Percentiles rank a stretch among this genome's conserved stretches.
These are phyloP conservation scores for Synergus itoensis DNA, from an alignment of 2,888 invertebrate genomes.

Conservation along the genomic window DNA sequence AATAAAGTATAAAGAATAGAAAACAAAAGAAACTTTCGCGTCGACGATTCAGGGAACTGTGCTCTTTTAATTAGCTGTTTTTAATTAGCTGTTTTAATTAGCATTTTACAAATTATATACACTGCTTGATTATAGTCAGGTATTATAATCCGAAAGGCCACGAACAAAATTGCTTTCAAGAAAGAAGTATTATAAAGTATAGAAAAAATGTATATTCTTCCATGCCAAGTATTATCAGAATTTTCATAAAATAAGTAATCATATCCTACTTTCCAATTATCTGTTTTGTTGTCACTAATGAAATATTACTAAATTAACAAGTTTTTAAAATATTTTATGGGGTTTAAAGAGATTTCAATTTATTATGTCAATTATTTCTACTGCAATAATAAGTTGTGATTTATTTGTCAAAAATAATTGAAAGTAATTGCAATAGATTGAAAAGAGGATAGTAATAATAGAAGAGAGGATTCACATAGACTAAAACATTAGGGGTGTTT, in stretches of 20 bases:
- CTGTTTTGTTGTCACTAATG: neutral
- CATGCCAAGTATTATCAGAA: neutral
- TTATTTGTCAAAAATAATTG: neutral
- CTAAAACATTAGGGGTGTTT: conserved; percentile 31
- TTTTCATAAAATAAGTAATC: neutral
- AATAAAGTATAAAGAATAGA: conserved; percentile 38
- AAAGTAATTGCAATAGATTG: neutral
- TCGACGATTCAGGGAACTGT: conserved; percentile 30
- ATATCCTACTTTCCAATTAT: conserved; percentile 13
- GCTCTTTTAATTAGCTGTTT: conserved; percentile 37
- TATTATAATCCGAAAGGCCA: conserved; percentile 38
- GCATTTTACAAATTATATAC: conserved; percentile 41
- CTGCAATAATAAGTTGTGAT: neutral
- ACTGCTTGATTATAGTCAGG: conserved; percentile 25
- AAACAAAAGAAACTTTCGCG: conserved; percentile 38
- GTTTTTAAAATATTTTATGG: no score
- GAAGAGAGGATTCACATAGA: neutral
- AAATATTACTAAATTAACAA: neutral
- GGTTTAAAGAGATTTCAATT: neutral
- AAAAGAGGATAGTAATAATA: conserved; percentile 8
- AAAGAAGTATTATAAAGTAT: neutral
- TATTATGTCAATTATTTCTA: neutral
- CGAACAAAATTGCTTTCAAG: conserved; percentile 15
- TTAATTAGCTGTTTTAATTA: conserved; percentile 40
- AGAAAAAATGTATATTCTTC: conserved; percentile 7